Evolutionary conservation across 2,113 vertebrate species (phyloP).

Genomic region (Cephalopholis sonnerati): DNA sequence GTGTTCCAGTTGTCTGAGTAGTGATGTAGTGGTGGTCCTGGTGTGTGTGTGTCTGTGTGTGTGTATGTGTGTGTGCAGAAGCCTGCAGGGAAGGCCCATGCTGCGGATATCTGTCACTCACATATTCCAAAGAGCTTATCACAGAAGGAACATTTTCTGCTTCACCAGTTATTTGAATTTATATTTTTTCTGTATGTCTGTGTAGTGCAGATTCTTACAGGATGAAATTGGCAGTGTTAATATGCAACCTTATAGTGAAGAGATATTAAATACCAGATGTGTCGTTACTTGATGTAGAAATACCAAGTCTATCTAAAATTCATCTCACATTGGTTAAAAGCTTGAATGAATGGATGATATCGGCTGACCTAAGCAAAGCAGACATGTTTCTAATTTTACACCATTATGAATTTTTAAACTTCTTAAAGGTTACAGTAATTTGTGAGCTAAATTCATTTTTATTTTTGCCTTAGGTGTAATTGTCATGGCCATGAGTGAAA

Average conservation of each 20-base stretch:
- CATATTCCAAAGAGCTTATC: conserved; percentile 76
- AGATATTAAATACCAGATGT: conserved; percentile 57
- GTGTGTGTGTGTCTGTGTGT: conserved; percentile 7
- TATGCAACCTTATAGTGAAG: conserved; percentile 25
- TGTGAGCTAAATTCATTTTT: conserved; percentile 17
- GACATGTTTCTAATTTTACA: conserved; percentile 11
- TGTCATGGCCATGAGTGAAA: conserved; percentile 17
- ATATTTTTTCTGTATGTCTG: conserved; percentile 60
- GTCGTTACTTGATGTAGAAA: conserved; percentile 34
- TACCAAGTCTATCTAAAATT: conserved; percentile 31
- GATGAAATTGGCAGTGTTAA: conserved; percentile 55
- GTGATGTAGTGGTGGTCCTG: conserved; percentile 3
- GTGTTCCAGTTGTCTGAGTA: conserved; percentile 62
- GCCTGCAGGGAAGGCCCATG: conserved; percentile 67
- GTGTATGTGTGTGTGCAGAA: conserved; percentile 22
- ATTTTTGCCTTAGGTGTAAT: conserved; percentile 7
- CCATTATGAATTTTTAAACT: background rate
- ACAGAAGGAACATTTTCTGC: conserved; percentile 75
- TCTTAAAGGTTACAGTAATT: conserved; percentile 32
- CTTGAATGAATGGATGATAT: conserved; percentile 23
- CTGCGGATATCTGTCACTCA: conserved; percentile 75
- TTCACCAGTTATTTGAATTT: conserved; percentile 69
- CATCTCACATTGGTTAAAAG: conserved; percentile 16
- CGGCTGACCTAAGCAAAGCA: conserved; percentile 1
- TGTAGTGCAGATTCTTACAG: conserved; percentile 52